Percentiles rank a stretch among this genome's conserved stretches.
Conservation (phyloP, 2,888 invertebrate species). For the Lycocerus yunnanus region DNA sequence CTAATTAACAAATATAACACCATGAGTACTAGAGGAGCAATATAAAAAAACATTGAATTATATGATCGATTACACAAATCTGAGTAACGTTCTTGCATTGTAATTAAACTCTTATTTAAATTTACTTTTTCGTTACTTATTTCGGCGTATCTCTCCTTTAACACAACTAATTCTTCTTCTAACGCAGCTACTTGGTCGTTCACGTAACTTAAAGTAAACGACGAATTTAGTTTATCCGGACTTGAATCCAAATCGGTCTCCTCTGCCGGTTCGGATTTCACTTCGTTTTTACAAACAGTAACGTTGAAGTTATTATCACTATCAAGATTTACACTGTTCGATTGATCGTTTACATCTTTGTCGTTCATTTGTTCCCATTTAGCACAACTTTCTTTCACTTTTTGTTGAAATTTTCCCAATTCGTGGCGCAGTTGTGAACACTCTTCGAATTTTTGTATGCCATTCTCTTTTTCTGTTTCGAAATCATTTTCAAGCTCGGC, state of each 20-base stretch:
- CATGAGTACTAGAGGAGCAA: conserved; percentile 63
- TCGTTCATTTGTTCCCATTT: conserved; percentile 26
- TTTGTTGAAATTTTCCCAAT: conserved; percentile 51
- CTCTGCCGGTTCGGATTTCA: neutral
- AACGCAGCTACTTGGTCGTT: conserved; percentile 64
- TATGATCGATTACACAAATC: conserved; percentile 63
- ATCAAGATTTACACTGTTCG: neutral
- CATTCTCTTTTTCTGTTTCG: conserved; percentile 43
- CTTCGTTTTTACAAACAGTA: neutral
- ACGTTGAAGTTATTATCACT: neutral
- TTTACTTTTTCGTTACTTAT: conserved; percentile 66
- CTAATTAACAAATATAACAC: conserved; percentile 65
- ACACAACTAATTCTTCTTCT: conserved; percentile 73
- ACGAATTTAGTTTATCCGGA: conserved; percentile 47
- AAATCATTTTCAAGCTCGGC: conserved; percentile 43
- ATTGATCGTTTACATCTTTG: neutral
- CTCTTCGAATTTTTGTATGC: conserved; percentile 40
- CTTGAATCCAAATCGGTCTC: conserved; percentile 47
- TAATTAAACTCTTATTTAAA: conserved; percentile 64
- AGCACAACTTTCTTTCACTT: conserved; percentile 34
- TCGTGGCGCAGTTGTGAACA: conserved; percentile 46
- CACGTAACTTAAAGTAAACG: conserved; percentile 42
- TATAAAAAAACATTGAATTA: conserved; percentile 63
- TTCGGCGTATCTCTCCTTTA: conserved; percentile 74
- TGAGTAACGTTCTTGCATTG: conserved; percentile 64